These are phyloP conservation scores for Bursaphelenchus okinawaensis DNA, from an alignment of 2,888 invertebrate species.

Conservation along the genomic window DNA sequence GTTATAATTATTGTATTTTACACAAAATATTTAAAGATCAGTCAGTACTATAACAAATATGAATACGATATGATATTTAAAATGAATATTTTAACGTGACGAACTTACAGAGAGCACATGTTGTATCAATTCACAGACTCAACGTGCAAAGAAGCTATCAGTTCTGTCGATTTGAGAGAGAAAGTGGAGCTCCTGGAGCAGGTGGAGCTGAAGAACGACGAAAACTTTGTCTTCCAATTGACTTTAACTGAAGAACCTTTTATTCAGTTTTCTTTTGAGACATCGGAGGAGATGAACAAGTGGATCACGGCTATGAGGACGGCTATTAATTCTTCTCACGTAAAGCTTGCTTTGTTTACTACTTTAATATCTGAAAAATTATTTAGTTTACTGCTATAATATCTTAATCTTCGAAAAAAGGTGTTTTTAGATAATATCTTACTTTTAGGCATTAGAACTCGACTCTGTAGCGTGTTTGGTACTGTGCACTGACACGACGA, in stretches of 20 bases:
- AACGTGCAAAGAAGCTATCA: slow-evolving; percentile 35
- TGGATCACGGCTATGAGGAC: slow-evolving; percentile 29
- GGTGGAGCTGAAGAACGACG: slow-evolving; percentile 31
- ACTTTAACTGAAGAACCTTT: slow-evolving; percentile 24
- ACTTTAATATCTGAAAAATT: too few species aligned
- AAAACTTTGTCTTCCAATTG: slow-evolving; percentile 32
- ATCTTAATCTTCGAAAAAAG: too few species aligned
- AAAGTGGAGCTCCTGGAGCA: slow-evolving; percentile 24
- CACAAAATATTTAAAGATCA: too few species aligned
- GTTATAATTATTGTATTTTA: too few species aligned
- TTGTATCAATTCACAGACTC: slow-evolving; percentile 47
- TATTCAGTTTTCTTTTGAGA: slow-evolving; percentile 30
- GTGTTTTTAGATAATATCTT: too few species aligned
- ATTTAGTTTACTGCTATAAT: too few species aligned
- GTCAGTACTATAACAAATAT: too few species aligned
- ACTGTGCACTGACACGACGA: slow-evolving; percentile 19
- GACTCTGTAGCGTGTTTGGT: slow-evolving; percentile 29
- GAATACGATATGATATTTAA: too few species aligned
- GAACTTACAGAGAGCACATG: slow-evolving; percentile 36
- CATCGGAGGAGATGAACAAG: slow-evolving; percentile 27
- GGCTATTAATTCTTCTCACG: not conserved
- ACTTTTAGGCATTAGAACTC: slow-evolving; percentile 22
- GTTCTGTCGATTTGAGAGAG: slow-evolving; percentile 21
- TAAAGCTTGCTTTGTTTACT: not conserved
- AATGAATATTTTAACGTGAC: too few species aligned